Conservation (phyloP, 2,888 invertebrate genomes). For the Gonocerus acuteangulatus region DNA sequence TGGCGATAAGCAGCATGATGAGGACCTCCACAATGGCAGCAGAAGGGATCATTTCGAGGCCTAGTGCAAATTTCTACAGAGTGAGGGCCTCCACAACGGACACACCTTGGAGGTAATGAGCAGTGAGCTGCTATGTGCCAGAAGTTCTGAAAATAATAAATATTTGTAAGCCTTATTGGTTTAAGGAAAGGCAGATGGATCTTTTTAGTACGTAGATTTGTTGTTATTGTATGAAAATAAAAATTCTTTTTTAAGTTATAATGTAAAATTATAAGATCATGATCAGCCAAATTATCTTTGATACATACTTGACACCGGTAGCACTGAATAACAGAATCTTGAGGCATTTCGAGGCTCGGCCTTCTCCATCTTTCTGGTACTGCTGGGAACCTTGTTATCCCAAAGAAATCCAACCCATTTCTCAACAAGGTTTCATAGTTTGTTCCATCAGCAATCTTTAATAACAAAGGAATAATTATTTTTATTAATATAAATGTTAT, state of each 20-base stretch:
- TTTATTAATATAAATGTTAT: too few relatives aligned
- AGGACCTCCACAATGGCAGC: slow-evolving; percentile 49
- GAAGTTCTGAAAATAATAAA: slow-evolving; percentile 42
- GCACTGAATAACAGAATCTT: slow-evolving; percentile 47
- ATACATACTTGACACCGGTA: slow-evolving; percentile 46
- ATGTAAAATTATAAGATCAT: too few relatives aligned
- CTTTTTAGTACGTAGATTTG: too few relatives aligned
- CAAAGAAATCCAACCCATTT: slow-evolving; percentile 49
- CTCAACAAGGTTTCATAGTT: slow-evolving; percentile 46
- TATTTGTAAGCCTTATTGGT: too few relatives aligned
- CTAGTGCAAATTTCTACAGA: slow-evolving; percentile 48
- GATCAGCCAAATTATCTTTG: too few relatives aligned
- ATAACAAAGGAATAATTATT: too few relatives aligned
- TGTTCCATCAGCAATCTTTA: slow-evolving; percentile 15
- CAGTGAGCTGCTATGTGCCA: slow-evolving; percentile 51
- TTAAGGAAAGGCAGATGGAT: too few relatives aligned
- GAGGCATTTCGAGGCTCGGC: slow-evolving; percentile 36
- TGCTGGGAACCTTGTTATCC: slow-evolving; percentile 45
- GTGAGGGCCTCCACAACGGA: slow-evolving; percentile 49
- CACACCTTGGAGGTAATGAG: slow-evolving; percentile 47
- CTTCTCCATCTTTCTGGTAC: slow-evolving; percentile 42
- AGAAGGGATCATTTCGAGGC: slow-evolving; percentile 47
- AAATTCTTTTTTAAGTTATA: too few relatives aligned
- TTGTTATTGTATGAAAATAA: too few relatives aligned
- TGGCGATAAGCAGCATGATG: slow-evolving; percentile 48